Percentiles rank a stretch among this genome's conserved stretches.
Conservation (phyloP, 2,888 invertebrate species). For the Scaeva pyrastri region DNA sequence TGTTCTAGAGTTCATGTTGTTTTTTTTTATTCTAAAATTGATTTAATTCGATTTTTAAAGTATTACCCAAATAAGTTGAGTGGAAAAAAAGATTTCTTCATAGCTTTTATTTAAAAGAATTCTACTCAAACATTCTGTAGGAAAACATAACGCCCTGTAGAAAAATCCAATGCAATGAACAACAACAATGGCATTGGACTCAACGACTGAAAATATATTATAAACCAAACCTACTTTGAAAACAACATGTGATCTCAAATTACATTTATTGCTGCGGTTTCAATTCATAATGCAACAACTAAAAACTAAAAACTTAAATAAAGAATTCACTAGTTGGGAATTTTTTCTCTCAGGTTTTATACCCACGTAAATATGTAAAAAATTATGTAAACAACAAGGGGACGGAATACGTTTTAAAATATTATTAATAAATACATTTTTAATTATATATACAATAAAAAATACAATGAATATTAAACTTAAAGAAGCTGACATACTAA, state of each 20-base stretch:
- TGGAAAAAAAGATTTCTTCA: no score
- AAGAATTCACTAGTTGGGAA: conserved; percentile 40
- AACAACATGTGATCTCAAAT: conserved; percentile 71
- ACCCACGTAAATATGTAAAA: conserved; percentile 35
- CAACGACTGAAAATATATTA: conserved; percentile 58
- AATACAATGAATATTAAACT: conserved; percentile 49
- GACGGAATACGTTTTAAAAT: conserved; percentile 65
- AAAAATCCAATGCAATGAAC: conserved; percentile 20
- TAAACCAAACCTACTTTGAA: conserved; percentile 27
- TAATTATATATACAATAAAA: conserved; percentile 48
- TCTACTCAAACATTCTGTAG: background rate
- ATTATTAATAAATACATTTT: conserved; percentile 39
- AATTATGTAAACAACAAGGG: conserved; percentile 55
- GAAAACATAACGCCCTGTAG: background rate
- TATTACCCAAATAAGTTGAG: no score
- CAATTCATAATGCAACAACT: conserved; percentile 54
- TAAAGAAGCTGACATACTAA: conserved; percentile 3
- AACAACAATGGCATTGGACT: conserved; percentile 40
- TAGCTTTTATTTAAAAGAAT: background rate
- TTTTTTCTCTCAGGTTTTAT: conserved; percentile 67
- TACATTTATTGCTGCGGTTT: conserved; percentile 72
- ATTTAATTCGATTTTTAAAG: no score
- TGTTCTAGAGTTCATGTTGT: background rate
- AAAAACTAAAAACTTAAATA: conserved; percentile 2
- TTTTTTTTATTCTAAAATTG: background rate